A percentile compares a stretch with the other conserved stretches of the same genome.
Conservation (phyloP, 1,140 invertebrate species). For the Leptestheria dahalacensis region DNA sequence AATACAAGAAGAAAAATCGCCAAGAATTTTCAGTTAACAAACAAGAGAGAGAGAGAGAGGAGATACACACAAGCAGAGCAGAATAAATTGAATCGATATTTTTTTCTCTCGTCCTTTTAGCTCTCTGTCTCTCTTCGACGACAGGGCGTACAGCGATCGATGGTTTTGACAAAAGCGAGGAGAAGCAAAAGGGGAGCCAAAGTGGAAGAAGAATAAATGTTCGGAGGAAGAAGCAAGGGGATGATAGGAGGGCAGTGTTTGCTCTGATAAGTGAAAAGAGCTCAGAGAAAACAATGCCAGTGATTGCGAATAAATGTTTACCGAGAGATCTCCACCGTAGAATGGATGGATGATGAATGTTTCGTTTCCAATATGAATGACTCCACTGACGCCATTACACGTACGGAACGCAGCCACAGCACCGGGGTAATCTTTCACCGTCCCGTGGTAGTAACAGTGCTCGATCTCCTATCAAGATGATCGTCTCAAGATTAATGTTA, state of each 20-base stretch:
- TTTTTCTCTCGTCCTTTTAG: no score
- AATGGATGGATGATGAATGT: slow-evolving; percentile 94
- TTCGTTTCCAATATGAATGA: slow-evolving; percentile 91
- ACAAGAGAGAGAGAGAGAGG: no score
- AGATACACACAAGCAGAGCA: no score
- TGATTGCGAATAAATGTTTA: slow-evolving; percentile 37
- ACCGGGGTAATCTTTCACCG: slow-evolving; percentile 85
- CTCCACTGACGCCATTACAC: slow-evolving; percentile 88
- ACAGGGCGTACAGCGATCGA: background rate
- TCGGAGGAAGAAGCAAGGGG: no score
- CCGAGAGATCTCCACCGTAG: slow-evolving; percentile 86
- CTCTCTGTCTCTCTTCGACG: no score
- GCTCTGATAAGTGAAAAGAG: no score
- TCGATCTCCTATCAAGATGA: slow-evolving; percentile 64
- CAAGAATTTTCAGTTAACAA: background rate
- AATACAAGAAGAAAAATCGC: background rate
- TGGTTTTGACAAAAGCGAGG: background rate
- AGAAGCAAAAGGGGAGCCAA: background rate
- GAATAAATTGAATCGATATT: no score
- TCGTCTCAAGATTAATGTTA: background rate
- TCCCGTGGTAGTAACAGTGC: slow-evolving; percentile 91
- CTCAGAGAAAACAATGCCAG: no score
- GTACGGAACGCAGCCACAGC: slow-evolving; percentile 92
- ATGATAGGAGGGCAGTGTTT: no score
- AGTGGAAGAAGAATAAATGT: no score